Conservation (phyloP, 2,113 vertebrate species). For the Pseudonaja textilis region DNA sequence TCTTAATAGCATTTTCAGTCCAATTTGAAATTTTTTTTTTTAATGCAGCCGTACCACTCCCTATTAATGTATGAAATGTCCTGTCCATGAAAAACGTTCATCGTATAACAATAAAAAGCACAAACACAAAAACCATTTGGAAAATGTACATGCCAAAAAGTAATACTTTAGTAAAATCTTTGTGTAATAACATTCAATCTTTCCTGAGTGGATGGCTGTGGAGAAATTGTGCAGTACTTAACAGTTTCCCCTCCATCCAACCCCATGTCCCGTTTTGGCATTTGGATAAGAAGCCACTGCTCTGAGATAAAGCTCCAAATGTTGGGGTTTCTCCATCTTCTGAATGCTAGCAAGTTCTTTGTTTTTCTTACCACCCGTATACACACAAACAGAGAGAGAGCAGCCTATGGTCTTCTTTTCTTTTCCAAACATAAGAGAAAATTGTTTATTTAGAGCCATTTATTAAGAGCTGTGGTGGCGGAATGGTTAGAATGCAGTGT, state of each 20-base stretch:
- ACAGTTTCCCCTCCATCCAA: constrained; percentile 24
- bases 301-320: constrained; percentile 53
- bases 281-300: constrained; percentile 48
- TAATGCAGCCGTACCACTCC: neutral
- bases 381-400: neutral
- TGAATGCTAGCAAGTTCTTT: neutral
- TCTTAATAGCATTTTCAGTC: constrained; percentile 14
- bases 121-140: neutral
- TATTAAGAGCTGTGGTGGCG: neutral
- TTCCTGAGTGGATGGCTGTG: constrained; percentile 55
- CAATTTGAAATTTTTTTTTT: constrained; percentile 2
- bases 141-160: neutral
- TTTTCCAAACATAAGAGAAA: neutral
- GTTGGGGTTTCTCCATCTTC: constrained; percentile 31
- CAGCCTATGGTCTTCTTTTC: neutral
- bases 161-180: constrained; percentile 59
- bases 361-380: neutral
- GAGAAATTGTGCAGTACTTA: constrained; percentile 60
- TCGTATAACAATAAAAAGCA: constrained; percentile 18
- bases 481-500: neutral
- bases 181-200: constrained; percentile 56
- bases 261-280: neutral
- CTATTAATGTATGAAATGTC: constrained; percentile 6
- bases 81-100: constrained; percentile 3
- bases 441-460: neutral